Evolutionary conservation across 2,113 vertebrate genomes (phyloP), one percentile per base, ranked within the genome.

Genomic region (Paraplagusia blochii): DNA sequence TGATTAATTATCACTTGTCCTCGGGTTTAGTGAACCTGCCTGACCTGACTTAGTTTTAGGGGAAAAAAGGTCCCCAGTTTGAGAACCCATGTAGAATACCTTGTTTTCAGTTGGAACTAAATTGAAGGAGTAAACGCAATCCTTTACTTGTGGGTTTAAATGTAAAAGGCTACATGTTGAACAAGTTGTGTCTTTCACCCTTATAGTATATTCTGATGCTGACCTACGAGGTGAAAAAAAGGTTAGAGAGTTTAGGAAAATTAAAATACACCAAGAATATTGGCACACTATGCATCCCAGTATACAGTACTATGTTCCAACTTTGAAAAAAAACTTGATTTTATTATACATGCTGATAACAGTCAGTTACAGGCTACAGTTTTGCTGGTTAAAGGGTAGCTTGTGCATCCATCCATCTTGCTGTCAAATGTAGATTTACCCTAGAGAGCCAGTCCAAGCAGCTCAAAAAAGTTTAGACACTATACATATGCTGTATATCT

Each of bases 381-480:
- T 35, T 50, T 52, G n/a, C 16, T 15, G 36, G 61, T 69, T 65
- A 77, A 62, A 79, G 86, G 86, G 88, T 69, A 49, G 18, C 51
- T 17, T 7, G 8, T 47, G 35, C 53, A 42, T 52, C 67, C 77
- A 89, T 89, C 87, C 77, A 73, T 90, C 85, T 88, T 79, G 55
- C 66, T 84, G 87, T 82, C 88, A 77, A 64, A 47, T n/a, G 22
- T 44, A 66, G 63, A 62, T 63, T 50, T 16, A 58, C 74, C 70
- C 52, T 0, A 34, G 76, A 63, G 70, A 70, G 13, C 19, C 5
- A n/a, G 61, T 45, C 55, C 22, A 7, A 38, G 43, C 59, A 53
- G 39, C 36, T n/a, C n/a, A n/a, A 9, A 64, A 67, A 56, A 29
- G 22, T 6, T 4, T 13, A 76, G 80, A 85, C 72, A 22, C 42